These are phyloP conservation scores for Meteorus sp. DNA, from an alignment of 1,140 invertebrate species.

Conservation along the genomic window DNA sequence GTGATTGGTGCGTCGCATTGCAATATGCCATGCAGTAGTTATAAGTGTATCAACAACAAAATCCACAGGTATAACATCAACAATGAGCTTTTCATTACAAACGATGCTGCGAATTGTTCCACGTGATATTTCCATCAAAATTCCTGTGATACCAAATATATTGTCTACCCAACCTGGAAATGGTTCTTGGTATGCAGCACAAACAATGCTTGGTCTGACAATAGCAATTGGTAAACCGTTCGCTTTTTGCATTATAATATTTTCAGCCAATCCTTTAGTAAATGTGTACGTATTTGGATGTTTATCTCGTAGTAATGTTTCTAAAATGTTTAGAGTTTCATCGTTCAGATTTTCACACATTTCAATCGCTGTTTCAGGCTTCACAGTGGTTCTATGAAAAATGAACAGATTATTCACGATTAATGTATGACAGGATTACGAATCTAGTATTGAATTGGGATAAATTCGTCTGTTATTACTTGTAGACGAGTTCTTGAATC, in stretches of 20 bases:
- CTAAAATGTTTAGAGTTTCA: conserved; percentile 66
- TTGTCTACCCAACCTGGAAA: conserved; percentile 95
- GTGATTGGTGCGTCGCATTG: conserved; percentile 60
- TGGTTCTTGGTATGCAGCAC: conserved; percentile 74
- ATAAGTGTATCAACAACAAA: conserved; percentile 88
- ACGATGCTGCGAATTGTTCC: conserved; percentile 84
- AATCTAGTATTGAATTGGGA: not conserved
- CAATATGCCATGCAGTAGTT: conserved; percentile 77
- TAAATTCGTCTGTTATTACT: conserved; percentile 39
- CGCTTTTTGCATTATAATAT: conserved; percentile 67
- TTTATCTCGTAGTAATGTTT: conserved; percentile 69
- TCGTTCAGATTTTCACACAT: conserved; percentile 72
- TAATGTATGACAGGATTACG: not conserved
- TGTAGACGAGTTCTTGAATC: conserved; percentile 75
- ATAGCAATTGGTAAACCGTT: conserved; percentile 79
- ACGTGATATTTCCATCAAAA: conserved; percentile 82
- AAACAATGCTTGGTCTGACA: conserved; percentile 89
- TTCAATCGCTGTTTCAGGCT: conserved; percentile 71
- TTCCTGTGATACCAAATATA: conserved; percentile 79
- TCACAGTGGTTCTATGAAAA: conserved; percentile 64
- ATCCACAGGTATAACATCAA: conserved; percentile 91
- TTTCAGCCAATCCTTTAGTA: conserved; percentile 84
- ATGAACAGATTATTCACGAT: conserved; percentile 24
- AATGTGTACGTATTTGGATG: conserved; percentile 89
- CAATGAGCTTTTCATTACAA: conserved; percentile 69